Conservation (phyloP, 2,888 invertebrate genomes). For the Mellilla xanthometata region DNA sequence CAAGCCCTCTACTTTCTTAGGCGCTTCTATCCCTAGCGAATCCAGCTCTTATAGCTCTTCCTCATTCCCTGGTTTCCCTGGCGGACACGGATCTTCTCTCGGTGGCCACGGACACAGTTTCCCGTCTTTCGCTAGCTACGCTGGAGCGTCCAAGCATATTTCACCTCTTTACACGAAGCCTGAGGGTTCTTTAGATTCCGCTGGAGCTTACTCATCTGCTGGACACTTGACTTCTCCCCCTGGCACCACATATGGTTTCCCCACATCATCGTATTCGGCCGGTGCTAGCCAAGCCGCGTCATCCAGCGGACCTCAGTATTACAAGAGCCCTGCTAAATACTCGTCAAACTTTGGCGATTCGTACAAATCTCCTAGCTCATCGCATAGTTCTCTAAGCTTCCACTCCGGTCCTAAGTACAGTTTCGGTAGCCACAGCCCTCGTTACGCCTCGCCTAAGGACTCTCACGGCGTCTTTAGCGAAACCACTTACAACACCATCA, state of each 20-base stretch:
- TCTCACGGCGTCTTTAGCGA: slow-evolving; percentile 68
- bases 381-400: slow-evolving; percentile 57
- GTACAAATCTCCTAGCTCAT: slow-evolving; percentile 53
- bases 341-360: slow-evolving; percentile 57
- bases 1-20: slow-evolving; percentile 73
- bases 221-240: slow-evolving; percentile 61
- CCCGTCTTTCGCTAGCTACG: slow-evolving; percentile 51
- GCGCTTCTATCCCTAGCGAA: slow-evolving; percentile 62
- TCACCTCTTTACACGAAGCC: slow-evolving; percentile 58
- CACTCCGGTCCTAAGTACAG: slow-evolving; percentile 64
- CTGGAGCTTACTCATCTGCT: slow-evolving; percentile 54
- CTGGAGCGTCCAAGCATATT: slow-evolving; percentile 56
- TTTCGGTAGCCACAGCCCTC: slow-evolving; percentile 56
- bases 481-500: slow-evolving; percentile 73
- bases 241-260: slow-evolving; percentile 59
- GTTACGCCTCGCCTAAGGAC: slow-evolving; percentile 60
- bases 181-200: slow-evolving; percentile 56
- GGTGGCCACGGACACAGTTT: slow-evolving; percentile 52
- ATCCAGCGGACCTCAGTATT: slow-evolving; percentile 58
- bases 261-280: slow-evolving; percentile 51
- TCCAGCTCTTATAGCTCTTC: slow-evolving; percentile 52
- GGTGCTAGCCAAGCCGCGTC: slow-evolving; percentile 58
- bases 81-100: slow-evolving; percentile 45
- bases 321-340: slow-evolving; percentile 56
- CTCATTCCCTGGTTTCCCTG: slow-evolving; percentile 51